Evolutionary conservation across 2,797 vertebrate genomes (phyloP), one percentile per base, ranked within the genome.

Genomic region (Clarias pachynema): DNA sequence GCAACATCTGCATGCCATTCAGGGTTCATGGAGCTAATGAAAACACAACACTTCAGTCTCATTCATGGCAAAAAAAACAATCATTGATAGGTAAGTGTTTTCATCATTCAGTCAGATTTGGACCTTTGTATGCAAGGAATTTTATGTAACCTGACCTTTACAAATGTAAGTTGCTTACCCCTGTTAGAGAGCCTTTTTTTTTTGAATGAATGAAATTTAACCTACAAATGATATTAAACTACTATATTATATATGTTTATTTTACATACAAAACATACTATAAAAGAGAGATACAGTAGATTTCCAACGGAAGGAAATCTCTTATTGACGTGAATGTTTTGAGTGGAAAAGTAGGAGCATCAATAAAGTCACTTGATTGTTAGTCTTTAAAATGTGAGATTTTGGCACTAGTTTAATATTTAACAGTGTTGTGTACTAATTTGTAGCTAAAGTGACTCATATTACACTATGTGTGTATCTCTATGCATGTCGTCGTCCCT

Each of bases 101-200:
- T 70, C 34, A 70, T 37, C 34, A 70, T 70, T 70, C 68, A 70
- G 34, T 20, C 20, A 40, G 68, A 10, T 70, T 70, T 68, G 65
- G 29, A 69, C 31, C 31, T 18, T 18, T 66, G 29, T 66, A 63
- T 26, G 62, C 62, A 26, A 26, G 62, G 12, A 12, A 63, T 26
- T 65, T 15, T 29, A 29, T 15, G 62, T 26, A 65, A 65, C 63
- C 16, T 15, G 65, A 68, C 65, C 2, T 68, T 31, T 31, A 18
- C 65, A 31, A 63, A 26, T 65, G 2, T 5, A 29, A 65, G 26
- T 66, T 66, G 26, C 15, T 66, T 26, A n/a, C 3, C 66, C 31
- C 66, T 37, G 29, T 37, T 24, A 1, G 10, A 70, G 68, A 40
- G 3, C 20, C 22, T 24, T 70, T 70, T 69, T 22, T 70, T 73